Evolutionary conservation across 2,797 vertebrate species (phyloP), one percentile per base, ranked within the genome.

Genomic region (Chloroceryle inda): DNA sequence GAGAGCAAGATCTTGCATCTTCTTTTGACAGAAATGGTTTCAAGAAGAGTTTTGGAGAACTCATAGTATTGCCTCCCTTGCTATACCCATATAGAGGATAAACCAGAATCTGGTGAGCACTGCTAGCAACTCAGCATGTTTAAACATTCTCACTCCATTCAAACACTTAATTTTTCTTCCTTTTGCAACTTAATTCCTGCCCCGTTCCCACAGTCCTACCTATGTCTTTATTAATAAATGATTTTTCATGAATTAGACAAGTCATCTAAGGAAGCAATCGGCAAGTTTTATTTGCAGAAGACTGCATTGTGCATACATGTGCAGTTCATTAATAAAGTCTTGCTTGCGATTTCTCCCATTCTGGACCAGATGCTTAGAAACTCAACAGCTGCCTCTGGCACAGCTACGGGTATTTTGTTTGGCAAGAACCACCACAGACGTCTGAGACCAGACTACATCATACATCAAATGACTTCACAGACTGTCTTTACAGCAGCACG

Each of bases 381-480:
- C 1, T 85, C 74, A 96, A 87, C 83, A 90, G 88, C 89, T 96
- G 96, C 83, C 88, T 87, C 80, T 95, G 93, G 95, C 95, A 96
- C 74, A 82, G 84, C 83, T 84, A 76, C 82, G 85, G 90, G 88
- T 95, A 96, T 96, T 96, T 96, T 95, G 33, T 87, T 95, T 96
- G 96, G 96, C 96, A 88, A 93, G 77, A 22, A 44, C 29, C n/a
- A 64, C 22, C 40, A 33, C 74, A 93, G 74, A 74, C 85, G 83
- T 87, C 91, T 92, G 88, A 75, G 68, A 73, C 83, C 85, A 95
- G 93, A 94, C 85, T 89, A 74, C 83, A 96, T 92, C 94, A 89
- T 87, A 80, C 56, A 87, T 31, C 52, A 53, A 89, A 63, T 96
- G 90, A 94, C 93, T 96, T 96, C 88, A 96, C 81, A 97, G 81